Evolutionary conservation across 2,888 invertebrate species (phyloP), one percentile per base, ranked within the genome.

Genomic region (Aplocera efformata): DNA sequence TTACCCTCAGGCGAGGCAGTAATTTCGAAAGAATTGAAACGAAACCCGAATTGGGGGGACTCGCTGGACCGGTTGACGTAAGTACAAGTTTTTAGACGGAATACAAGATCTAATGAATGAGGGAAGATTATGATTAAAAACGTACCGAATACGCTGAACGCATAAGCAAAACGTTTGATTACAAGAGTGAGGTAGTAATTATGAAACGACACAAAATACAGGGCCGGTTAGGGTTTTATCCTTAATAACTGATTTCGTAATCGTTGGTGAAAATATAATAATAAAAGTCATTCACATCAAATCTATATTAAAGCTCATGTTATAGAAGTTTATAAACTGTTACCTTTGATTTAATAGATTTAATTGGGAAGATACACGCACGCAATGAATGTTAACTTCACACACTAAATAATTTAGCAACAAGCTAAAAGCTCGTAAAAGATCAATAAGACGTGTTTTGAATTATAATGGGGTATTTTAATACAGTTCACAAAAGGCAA

Each of bases 401-500:
- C 42, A 32, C 50, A 46, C 38, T 32, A 24, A 25, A 42, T 46
- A 44, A 60, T 58, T 58, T 55, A 60, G 57, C 59, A 57, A 56
- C 37, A 35, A 45, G 43, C 45, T 42, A 45, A 46, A 44, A 47
- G 47, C 46, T 58, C 58, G 48, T 63, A 60, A 67, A 17, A 63
- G 43, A 55, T 37, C 44, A 35, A 53, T 44, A 54, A 63, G 60
- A 63, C 66, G 67, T 65, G 71, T 64, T 70, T 65, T 48, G 56
- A 65, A 66, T 65, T 60, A 62, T 63, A 68, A 72, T 70, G 63
- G 58, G 58, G 50, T 58, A 63, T 67, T 74, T 71, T 68, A 72
- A 74, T 74, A 71, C 67, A 75, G 70, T 74, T 74, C 70, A 73
- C 67, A 71, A 69, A 67, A 63, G 61, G 63, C 68, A 75, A 74